A percentile compares a stretch with the other conserved stretches of the same genome.
These are phyloP conservation scores for Hymenopus coronatus DNA, from an alignment of 2,888 invertebrate genomes.

Conservation along the genomic window DNA sequence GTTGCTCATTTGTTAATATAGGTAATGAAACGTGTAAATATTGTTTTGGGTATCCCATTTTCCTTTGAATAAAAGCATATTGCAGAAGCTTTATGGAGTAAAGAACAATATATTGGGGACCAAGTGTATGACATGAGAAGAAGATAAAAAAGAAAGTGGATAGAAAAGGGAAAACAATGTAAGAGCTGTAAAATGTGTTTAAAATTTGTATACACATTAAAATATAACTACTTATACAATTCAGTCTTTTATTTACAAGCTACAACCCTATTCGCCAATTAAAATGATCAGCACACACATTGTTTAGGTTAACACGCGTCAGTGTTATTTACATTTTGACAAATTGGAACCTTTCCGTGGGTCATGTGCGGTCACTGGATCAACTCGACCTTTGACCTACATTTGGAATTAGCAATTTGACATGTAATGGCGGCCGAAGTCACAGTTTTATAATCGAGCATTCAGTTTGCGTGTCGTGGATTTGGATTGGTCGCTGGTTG, in stretches of 20 bases:
- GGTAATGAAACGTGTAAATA: not conserved
- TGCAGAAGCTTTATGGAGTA: not conserved
- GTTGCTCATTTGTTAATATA: not conserved
- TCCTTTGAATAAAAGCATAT: no score
- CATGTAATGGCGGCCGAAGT: conserved; percentile 1
- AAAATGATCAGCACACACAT: not conserved
- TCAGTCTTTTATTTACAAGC: not conserved
- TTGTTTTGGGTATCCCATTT: not conserved
- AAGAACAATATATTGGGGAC: not conserved
- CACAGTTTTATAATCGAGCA: not conserved
- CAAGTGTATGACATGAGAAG: not conserved
- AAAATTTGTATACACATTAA: not conserved
- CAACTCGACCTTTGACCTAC: conserved; percentile 18
- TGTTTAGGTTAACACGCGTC: not conserved
- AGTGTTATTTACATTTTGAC: not conserved
- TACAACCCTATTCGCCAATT: not conserved
- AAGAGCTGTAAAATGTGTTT: not conserved
- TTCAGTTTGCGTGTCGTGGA: not conserved
- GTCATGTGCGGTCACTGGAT: conserved; percentile 7
- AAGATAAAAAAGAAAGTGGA: no score
- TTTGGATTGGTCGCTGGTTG: not conserved
- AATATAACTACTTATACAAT: not conserved
- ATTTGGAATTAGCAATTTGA: not conserved
- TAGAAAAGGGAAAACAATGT: not conserved
- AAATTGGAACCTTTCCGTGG: not conserved